phyloP scores from a whole-genome alignment of 2,797 vertebrate genomes.

The Parauchenoglanis punctatus region DNA sequence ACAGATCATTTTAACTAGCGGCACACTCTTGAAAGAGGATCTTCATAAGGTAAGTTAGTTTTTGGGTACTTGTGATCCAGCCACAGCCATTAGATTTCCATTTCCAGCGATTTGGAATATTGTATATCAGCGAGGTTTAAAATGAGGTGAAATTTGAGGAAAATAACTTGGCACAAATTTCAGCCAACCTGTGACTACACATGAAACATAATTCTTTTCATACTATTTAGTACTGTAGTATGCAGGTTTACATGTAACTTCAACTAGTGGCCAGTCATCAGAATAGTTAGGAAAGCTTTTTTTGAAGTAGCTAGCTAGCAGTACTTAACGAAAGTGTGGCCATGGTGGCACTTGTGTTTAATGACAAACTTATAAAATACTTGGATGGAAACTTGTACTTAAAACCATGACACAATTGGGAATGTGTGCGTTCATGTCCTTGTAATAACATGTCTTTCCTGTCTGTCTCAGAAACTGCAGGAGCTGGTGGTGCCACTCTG shows the following conservation, averaged over 20 bases:
- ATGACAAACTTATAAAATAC: neutral
- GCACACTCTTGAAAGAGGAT: conserved; percentile 85
- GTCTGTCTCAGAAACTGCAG: conserved; percentile 78
- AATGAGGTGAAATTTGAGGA: neutral
- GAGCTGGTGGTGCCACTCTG: conserved; percentile 83
- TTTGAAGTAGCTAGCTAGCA: neutral
- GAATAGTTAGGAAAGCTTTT: neutral
- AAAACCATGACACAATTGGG: neutral
- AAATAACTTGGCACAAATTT: neutral
- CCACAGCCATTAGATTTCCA: neutral
- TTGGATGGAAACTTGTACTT: neutral
- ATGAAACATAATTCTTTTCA: neutral
- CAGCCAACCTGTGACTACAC: neutral
- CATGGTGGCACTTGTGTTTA: neutral
- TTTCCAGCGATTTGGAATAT: neutral
- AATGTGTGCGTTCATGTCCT: neutral
- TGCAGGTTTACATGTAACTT: neutral
- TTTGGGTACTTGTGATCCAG: neutral
- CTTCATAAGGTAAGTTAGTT: conserved; percentile 80
- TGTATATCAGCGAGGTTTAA: neutral
- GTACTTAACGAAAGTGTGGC: neutral
- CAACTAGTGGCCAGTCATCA: neutral
- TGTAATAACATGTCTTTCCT: neutral
- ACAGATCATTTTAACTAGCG: conserved; percentile 78
- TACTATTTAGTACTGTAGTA: neutral